A percentile compares a stretch with the other conserved stretches of the same genome.
phyloP scores from a whole-genome alignment of 1,140 invertebrate genomes.

The Phortica variegata region DNA sequence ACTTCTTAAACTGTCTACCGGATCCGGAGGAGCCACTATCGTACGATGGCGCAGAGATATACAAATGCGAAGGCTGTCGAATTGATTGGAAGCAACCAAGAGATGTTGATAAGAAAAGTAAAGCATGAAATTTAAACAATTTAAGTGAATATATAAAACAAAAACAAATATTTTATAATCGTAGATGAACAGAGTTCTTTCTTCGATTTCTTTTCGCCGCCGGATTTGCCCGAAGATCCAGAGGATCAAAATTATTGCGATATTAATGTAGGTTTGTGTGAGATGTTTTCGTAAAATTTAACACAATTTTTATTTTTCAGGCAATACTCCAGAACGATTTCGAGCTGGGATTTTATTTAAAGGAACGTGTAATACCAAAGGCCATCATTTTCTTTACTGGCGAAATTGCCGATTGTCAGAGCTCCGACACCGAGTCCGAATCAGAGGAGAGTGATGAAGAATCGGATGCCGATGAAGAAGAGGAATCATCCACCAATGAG shows the following conservation, averaged over 20 bases:
- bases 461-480: slow-evolving; percentile 34
- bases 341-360: slow-evolving; percentile 88
- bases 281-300: neutral
- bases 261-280: slow-evolving; percentile 37
- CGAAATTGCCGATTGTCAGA: slow-evolving; percentile 64
- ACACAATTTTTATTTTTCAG: slow-evolving; percentile 9
- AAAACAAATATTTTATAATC: neutral
- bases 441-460: slow-evolving; percentile 70
- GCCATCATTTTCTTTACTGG: slow-evolving; percentile 87
- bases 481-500: slow-evolving; percentile 29
- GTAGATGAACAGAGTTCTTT: slow-evolving; percentile 62
- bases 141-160: too few relatives aligned
- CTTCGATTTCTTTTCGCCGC: slow-evolving; percentile 92
- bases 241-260: slow-evolving; percentile 37
- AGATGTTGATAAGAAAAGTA: slow-evolving; percentile 82
- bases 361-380: slow-evolving; percentile 80
- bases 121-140: too few relatives aligned
- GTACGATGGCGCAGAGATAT: slow-evolving; percentile 92
- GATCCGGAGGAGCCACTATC: slow-evolving; percentile 82
- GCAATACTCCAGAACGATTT: slow-evolving; percentile 71
- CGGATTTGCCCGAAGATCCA: slow-evolving; percentile 52
- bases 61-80: slow-evolving; percentile 72
- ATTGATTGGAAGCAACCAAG: slow-evolving; percentile 67
- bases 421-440: slow-evolving; percentile 60
- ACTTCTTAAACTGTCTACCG: slow-evolving; percentile 79